A percentile compares a stretch with the other conserved stretches of the same genome.
Evolutionary conservation across 2,888 invertebrate genomes (phyloP).

Genomic region (Steinernema scapterisci): DNA sequence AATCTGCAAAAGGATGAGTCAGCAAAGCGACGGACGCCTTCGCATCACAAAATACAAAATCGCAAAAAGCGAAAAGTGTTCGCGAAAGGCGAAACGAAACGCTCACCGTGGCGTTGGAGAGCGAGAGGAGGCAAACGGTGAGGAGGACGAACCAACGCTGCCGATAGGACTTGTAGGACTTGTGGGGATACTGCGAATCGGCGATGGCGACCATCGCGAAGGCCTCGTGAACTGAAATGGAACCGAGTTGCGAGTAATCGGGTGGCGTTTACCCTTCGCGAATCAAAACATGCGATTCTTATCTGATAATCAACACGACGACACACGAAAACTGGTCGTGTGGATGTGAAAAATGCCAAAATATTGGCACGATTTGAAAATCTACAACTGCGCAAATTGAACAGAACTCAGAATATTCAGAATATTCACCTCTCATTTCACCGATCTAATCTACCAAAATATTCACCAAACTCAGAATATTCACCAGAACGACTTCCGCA

Average conservation of each 20-base stretch:
- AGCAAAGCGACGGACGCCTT: neutral
- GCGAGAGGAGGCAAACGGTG: conserved; percentile 57
- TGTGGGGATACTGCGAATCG: neutral
- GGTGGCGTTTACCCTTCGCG: conserved; percentile 10
- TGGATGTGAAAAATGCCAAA: no score
- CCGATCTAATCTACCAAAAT: no score
- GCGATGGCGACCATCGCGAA: neutral
- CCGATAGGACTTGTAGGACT: conserved; percentile 42
- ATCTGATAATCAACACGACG: conserved; percentile 16
- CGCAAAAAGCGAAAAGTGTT: no score
- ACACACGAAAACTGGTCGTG: neutral
- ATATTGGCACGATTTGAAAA: no score
- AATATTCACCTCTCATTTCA: no score
- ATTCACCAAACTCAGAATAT: no score
- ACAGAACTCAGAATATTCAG: no score
- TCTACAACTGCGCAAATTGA: no score
- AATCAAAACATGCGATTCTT: conserved; percentile 5
- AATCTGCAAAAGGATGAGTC: conserved; percentile 46
- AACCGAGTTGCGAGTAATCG: no score
- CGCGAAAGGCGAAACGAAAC: neutral
- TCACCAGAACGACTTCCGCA: no score
- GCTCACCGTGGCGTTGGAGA: conserved; percentile 63
- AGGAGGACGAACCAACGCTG: conserved; percentile 59
- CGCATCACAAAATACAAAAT: no score
- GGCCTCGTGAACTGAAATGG: neutral